Evolutionary conservation across 1,140 invertebrate species (phyloP).

Genomic region (Gonioctena quinquepunctata): DNA sequence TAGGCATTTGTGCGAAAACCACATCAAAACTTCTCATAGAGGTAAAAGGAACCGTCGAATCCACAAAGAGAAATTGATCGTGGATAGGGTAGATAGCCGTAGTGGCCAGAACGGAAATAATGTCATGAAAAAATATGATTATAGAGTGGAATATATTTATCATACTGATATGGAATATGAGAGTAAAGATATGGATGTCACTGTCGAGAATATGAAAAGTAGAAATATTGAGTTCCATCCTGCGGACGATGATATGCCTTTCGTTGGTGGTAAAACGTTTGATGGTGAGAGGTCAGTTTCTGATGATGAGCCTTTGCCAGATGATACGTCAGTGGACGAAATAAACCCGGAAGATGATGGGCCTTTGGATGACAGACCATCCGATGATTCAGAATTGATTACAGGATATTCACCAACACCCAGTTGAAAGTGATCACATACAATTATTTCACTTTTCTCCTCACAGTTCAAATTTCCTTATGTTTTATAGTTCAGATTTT

Average conservation of each 20-base stretch:
- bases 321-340: neutral
- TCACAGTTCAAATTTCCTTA: too few relatives aligned
- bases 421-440: too few relatives aligned
- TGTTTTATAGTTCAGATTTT: too few relatives aligned
- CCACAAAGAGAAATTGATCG: neutral
- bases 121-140: neutral
- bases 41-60: neutral
- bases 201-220: neutral
- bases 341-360: neutral
- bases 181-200: neutral
- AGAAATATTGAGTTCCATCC: neutral
- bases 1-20: neutral
- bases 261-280: too few relatives aligned
- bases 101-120: neutral
- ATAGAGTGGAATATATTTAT: neutral
- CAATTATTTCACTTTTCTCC: too few relatives aligned
- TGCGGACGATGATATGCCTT: neutral
- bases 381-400: neutral
- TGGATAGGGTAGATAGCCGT: neutral
- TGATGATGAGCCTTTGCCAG: neutral
- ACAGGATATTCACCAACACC: neutral
- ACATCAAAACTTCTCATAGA: neutral
- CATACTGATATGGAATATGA: neutral
- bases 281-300: neutral
- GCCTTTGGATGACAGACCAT: neutral